A percentile compares a stretch with the other conserved stretches of the same genome.
phyloP scores from a whole-genome alignment of 2,797 vertebrate species.

The Rhodeus uyekii region DNA sequence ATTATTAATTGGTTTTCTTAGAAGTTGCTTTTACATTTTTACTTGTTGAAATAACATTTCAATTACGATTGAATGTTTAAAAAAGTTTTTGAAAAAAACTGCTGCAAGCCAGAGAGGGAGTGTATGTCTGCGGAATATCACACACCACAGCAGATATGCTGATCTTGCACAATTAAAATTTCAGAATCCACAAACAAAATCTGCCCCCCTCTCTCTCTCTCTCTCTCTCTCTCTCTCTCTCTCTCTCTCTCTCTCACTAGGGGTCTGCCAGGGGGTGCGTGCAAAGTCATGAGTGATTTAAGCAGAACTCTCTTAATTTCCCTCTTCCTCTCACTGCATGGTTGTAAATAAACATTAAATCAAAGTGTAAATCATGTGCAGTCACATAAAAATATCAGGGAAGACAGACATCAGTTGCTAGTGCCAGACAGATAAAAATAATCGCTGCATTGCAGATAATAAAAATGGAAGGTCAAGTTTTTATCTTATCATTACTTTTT shows the following conservation, averaged over 20 bases:
- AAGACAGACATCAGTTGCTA: constrained; percentile 40
- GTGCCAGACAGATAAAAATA: constrained; percentile 69
- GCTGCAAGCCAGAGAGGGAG: not conserved
- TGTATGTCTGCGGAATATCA: constrained; percentile 2
- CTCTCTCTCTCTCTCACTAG: not conserved
- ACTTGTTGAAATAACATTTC: not conserved
- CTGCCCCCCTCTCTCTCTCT: not conserved
- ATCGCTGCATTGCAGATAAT: constrained; percentile 81
- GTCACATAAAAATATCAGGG: constrained; percentile 52
- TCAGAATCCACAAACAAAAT: constrained; percentile 33
- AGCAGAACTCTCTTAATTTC: constrained; percentile 32
- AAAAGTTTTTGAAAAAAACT: too few relatives aligned
- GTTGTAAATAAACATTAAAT: constrained; percentile 47
- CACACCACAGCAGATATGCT: constrained; percentile 45
- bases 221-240: not conserved
- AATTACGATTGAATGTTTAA: not conserved
- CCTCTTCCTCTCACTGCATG: constrained; percentile 23
- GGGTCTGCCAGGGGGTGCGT: constrained; percentile 15
- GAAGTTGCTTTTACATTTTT: not conserved
- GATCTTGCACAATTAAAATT: constrained; percentile 21
- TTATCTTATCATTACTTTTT: constrained; percentile 51
- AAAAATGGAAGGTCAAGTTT: constrained; percentile 74
- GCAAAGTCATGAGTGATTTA: constrained; percentile 42
- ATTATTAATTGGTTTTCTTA: not conserved
- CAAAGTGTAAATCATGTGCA: constrained; percentile 46